These are phyloP conservation scores for Apodemus sylvaticus DNA, from an alignment of 2,113 vertebrate species.

Conservation along the genomic window DNA sequence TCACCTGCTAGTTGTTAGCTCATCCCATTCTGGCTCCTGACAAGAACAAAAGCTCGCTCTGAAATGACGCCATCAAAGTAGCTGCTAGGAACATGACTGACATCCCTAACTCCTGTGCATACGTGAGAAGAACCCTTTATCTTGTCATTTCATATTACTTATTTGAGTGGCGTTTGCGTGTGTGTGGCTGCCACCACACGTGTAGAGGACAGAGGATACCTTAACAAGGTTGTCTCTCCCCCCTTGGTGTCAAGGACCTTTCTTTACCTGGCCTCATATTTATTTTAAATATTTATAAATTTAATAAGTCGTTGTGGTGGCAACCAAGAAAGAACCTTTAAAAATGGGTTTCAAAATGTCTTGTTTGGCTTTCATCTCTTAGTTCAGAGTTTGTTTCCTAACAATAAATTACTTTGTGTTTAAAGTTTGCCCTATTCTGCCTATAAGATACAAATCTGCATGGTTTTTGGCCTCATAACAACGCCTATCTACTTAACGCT, in stretches of 20 bases:
- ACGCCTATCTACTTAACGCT: not conserved
- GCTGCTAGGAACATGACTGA: not conserved
- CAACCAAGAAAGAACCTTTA: not conserved
- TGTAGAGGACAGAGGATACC: not conserved
- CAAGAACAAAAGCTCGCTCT: conserved; percentile 36
- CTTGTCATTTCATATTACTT: not conserved
- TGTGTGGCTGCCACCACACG: not conserved
- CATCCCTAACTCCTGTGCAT: not conserved
- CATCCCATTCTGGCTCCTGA: too few species aligned
- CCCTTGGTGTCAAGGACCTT: not conserved
- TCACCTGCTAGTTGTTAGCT: too few species aligned
- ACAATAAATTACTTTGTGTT: not conserved
- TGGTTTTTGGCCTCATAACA: not conserved
- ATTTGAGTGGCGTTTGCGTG: not conserved
- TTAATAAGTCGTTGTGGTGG: not conserved
- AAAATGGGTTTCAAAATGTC: conserved; percentile 36
- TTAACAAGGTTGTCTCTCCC: too few species aligned
- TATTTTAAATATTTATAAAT: conserved; percentile 17
- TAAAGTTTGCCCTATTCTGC: conserved; percentile 13
- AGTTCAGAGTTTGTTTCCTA: not conserved
- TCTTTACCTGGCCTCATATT: not conserved
- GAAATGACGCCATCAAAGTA: not conserved
- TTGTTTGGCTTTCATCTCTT: conserved; percentile 16
- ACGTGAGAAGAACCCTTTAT: not conserved
- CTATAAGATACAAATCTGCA: not conserved